Evolutionary conservation across 1,140 invertebrate genomes (phyloP), one percentile per base, ranked within the genome.

Genomic region (Platyura marginata): DNA sequence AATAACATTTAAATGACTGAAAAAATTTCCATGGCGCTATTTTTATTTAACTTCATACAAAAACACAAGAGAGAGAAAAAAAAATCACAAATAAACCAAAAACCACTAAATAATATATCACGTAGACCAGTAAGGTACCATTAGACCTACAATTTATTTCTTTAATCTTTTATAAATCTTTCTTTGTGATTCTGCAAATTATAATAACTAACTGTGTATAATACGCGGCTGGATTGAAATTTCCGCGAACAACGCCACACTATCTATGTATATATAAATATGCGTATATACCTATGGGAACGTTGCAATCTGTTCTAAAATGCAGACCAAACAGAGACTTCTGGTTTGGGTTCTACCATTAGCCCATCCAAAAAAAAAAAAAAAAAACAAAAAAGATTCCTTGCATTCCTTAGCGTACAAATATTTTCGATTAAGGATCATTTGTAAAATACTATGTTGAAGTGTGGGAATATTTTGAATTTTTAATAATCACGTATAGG

Each of bases 371-470:
- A 6, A 13, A 29, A 29, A 6, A 13, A 29, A 29, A 8, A 13
- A 29, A 29, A 29, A 8, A 6, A 29, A 29, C 25, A 29, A 29
- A 29, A 29, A 29, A 29, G 13, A 29, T 29, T 29, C 25, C 19
- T 18, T 18, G 19, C 36, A 38, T 38, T 38, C 36, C 16, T 20
- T 38, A 18, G 16, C 36, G 36, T 38, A 38, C 36, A 18, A 38
- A 38, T 20, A 8, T 18, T 38, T 38, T 38, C 36, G 36, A 38
- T 38, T 38, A 38, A 38, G n/a, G 36, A 38, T 38, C 18, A 38
- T 38, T 38, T 38, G 36, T 18, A n/a, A 18, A 21, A 38, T 18
- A 18, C 19, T 38, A 38, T 29, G 13, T 8, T 29, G 6, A 29
- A 29, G 25, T 29, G 25, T 29, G 25, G 25, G 25, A 29, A 29